Conservation (phyloP, 2,888 invertebrate genomes). For the Lottia gigantea region DNA sequence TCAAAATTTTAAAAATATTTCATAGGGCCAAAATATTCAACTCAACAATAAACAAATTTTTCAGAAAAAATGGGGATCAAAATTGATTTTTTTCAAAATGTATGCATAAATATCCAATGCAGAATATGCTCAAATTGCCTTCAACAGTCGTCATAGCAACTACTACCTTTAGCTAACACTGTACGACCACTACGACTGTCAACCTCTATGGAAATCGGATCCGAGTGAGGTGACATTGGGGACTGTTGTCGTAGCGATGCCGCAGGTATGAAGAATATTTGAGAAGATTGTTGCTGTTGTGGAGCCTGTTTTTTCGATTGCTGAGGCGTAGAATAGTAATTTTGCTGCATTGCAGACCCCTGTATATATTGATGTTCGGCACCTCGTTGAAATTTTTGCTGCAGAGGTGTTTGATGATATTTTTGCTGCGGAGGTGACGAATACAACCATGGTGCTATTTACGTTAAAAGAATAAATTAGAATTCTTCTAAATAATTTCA, state of each 20-base stretch:
- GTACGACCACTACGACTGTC: constrained; percentile 41
- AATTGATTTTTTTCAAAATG: not conserved
- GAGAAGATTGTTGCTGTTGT: not conserved
- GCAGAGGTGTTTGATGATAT: no score
- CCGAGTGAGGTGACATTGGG: constrained; percentile 21
- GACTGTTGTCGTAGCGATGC: constrained; percentile 32
- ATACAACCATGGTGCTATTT: not conserved
- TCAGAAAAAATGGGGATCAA: not conserved
- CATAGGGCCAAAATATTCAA: no score
- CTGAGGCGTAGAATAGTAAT: constrained; percentile 15
- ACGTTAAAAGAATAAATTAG: no score
- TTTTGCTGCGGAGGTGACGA: not conserved
- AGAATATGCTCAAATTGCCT: not conserved
- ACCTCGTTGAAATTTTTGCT: not conserved
- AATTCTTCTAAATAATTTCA: no score
- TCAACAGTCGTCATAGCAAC: no score
- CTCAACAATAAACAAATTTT: no score
- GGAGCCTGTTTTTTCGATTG: not conserved
- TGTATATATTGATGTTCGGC: not conserved
- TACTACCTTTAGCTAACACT: constrained; percentile 36
- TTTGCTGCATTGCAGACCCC: constrained; percentile 17
- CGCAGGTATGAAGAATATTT: constrained; percentile 11
- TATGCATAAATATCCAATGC: not conserved
- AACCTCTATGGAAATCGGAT: constrained; percentile 43
- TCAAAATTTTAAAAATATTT: no score